Evolutionary conservation across 2,888 invertebrate species (phyloP), one percentile per base, ranked within the genome.

Genomic region (Apodemia hepburni): DNA sequence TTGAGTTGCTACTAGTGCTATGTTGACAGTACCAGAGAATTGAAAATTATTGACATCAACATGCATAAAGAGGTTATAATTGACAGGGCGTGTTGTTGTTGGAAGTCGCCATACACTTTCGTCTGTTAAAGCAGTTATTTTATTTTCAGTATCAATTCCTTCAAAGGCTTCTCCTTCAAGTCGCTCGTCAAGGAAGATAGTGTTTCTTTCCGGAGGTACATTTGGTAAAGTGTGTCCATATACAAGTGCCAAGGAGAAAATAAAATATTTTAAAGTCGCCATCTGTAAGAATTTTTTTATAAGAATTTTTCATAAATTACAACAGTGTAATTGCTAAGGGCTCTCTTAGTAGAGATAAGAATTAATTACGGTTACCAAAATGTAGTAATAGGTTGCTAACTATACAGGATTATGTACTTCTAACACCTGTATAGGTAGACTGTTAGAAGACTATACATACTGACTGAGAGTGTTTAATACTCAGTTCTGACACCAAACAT

Each of bases 1-100:
- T 69, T 79, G 73, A 1, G 80, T 85, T 9, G 88, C 80, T 1
- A 60, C 66, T 0, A 90, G 60, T 0, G 71, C 9, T 5, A 93
- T 93, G 0, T 63, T 64, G 0, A 88, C 87, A 0, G 49, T 54
- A 1, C 93, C 93, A 2, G 66, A 57, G 62, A 92, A 91, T 0
- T 63, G 11, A 15, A 76, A 67, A 3, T 49, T 57, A 0, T 67
- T 59, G 0, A 93, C 80, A 63, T 92, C 79, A 0, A 93, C 86
- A 0, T 69, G 72, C 73, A 95, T 82, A 0, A 81, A 68, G 0
- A 95, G 73, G 0, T 85, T 75, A 70, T 95, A 95, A 33, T 81
- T 79, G 0, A 61, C 68, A 0, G 95, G 95, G 17, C 64, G 70
- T 0, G 95, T 87, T 0, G 86, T 85, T 0, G 72, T 84, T 0